Conservation (phyloP, 2,797 vertebrate genomes). For the Phylloscopus collybita region DNA sequence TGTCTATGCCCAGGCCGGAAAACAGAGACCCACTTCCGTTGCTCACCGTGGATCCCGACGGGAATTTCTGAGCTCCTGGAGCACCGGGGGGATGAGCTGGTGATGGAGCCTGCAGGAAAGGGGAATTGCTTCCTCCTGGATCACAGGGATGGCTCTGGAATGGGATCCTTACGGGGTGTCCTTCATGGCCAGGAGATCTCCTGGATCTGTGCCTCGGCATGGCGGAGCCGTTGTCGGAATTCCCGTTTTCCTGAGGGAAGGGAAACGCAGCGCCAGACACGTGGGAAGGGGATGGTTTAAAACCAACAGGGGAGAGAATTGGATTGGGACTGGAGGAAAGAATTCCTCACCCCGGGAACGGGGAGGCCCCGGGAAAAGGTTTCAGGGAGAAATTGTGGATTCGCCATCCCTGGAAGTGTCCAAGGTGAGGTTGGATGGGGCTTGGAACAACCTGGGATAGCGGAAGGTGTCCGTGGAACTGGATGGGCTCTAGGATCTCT, state of each 20-base stretch:
- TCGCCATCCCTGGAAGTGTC: not conserved
- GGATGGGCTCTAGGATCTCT: not conserved
- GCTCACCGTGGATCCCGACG: not conserved
- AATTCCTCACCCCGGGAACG: not conserved
- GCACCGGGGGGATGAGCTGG: not conserved
- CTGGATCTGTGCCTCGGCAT: not conserved
- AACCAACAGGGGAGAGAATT: accelerated
- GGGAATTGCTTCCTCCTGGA: not conserved
- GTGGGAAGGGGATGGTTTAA: not conserved
- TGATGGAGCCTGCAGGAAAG: not conserved
- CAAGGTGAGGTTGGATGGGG: not conserved
- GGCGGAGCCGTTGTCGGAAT: not conserved
- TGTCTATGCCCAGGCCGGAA: not conserved
- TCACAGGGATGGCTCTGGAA: not conserved
- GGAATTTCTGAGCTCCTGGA: not conserved
- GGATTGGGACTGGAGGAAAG: not conserved
- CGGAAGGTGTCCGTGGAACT: not conserved
- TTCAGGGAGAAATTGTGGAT: not conserved
- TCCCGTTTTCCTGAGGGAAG: not conserved
- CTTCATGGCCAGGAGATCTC: not conserved
- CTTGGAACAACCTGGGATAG: not conserved
- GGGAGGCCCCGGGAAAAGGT: not conserved
- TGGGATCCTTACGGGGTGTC: accelerated
- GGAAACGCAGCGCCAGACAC: not conserved
- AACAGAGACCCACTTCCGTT: accelerated